Evolutionary conservation across 1,140 invertebrate genomes (phyloP), one percentile per base, ranked within the genome.

Genomic region (Theocolax elegans): DNA sequence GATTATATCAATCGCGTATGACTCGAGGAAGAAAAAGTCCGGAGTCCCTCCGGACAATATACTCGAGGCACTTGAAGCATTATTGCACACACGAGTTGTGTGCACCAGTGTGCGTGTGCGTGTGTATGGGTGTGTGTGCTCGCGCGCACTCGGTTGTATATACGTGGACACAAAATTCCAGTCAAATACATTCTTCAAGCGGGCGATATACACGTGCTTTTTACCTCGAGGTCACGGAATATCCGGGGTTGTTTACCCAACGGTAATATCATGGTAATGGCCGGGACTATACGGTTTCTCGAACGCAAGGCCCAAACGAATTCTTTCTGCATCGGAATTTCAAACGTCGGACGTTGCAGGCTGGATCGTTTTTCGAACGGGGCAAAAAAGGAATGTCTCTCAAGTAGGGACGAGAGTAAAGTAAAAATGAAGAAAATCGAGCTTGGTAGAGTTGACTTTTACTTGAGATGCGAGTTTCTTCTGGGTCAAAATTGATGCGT

Each of bases 41-140:
- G 6, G 13, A 17, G 6, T 15, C 23, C 1, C 51, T 54, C 25
- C 27, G 27, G 25, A 17, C 29, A 54, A 54, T 54, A 51, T 25
- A 54, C 51, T 29, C 21, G 25, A 44, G 27, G 51, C 51, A 53
- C 27, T 54, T 12, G 27, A 31, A 15, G 51, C 27, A 54, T 54
- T 54, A 54, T 54, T 17, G 15, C 31, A 29, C 19, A 54, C 19
- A 51, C 2, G n/a, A 15, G n/a, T n/a, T 12, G n/a, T n/a, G n/a
- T n/a, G n/a, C n/a, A n/a, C n/a, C 42, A 44, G 13, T n/a, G 13
- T 44, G 42, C 15, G 15, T 44, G 13, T 15, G n/a, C 13, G 15
- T 44, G 42, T 44, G 3, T 44, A 44, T n/a, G 15, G 42, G 42
- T 44, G 10, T 35, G 10, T 10, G 31, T n/a, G n/a, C n/a, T n/a